phyloP scores from a whole-genome alignment of 2,797 vertebrate species.

The Peromyscus nudipes region DNA sequence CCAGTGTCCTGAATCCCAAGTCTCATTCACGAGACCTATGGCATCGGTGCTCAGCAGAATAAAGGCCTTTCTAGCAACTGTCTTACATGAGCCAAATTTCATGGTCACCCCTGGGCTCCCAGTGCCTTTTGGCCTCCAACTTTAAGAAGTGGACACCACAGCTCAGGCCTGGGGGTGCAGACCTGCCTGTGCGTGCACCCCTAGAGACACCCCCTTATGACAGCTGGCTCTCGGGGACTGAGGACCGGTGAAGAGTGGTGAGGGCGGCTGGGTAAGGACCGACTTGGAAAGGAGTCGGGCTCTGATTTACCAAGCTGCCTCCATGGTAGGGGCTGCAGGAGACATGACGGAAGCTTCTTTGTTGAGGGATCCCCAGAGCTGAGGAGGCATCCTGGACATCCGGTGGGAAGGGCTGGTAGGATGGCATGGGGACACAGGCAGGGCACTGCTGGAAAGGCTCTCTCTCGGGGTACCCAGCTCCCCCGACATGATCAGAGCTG shows the following conservation, averaged over 20 bases:
- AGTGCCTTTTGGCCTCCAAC: background rate
- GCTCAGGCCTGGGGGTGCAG: background rate
- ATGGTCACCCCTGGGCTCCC: background rate
- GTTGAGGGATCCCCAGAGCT: conserved; percentile 81
- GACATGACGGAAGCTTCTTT: conserved; percentile 83
- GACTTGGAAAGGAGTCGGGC: background rate
- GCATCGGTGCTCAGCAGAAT: background rate
- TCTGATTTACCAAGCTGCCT: conserved; percentile 76
- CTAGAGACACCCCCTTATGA: background rate
- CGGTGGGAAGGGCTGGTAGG: conserved; percentile 85
- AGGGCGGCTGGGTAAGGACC: background rate
- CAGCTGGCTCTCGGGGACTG: background rate
- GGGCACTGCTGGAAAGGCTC: conserved; percentile 86
- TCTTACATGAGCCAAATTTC: background rate
- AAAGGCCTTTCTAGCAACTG: background rate
- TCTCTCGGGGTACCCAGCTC: conserved; percentile 86
- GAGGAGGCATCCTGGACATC: conserved; percentile 82
- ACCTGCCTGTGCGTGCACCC: background rate
- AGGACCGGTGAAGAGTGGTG: background rate
- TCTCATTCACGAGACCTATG: background rate
- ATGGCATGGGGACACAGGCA: conserved; percentile 82
- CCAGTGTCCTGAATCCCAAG: background rate
- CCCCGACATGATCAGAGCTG: conserved; percentile 79
- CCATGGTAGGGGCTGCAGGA: conserved; percentile 76
- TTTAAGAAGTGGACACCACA: background rate